These are phyloP conservation scores for Loriculus beryllinus DNA, from an alignment of 2,797 vertebrate species.

Conservation along the genomic window DNA sequence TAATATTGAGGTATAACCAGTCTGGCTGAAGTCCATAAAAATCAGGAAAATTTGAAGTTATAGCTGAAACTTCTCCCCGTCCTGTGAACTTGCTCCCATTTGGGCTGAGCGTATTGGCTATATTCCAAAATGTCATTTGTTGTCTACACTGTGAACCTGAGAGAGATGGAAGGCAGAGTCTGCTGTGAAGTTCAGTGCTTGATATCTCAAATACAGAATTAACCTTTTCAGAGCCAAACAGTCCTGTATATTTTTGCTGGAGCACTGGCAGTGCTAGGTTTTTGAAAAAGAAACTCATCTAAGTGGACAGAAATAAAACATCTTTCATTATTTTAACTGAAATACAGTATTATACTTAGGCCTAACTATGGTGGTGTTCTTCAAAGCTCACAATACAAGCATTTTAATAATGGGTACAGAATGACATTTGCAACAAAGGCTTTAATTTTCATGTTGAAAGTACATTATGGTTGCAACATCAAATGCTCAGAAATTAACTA, in stretches of 20 bases:
- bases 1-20: slow-evolving; percentile 50
- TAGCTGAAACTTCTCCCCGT: slow-evolving; percentile 19
- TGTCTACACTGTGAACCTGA: neutral
- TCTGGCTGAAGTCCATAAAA: slow-evolving; percentile 55
- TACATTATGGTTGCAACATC: neutral
- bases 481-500: neutral
- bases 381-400: neutral
- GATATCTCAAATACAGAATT: neutral
- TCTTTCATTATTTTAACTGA: neutral
- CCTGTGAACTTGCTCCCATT: neutral
- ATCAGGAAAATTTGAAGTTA: slow-evolving; percentile 49
- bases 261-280: neutral
- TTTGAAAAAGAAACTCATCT: neutral
- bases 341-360: neutral
- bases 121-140: neutral
- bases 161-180: neutral
- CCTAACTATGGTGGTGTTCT: neutral
- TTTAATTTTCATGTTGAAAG: slow-evolving; percentile 9
- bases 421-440: neutral
- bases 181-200: neutral
- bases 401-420: neutral
- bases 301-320: neutral
- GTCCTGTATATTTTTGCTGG: neutral
- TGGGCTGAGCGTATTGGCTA: neutral
- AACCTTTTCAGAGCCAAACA: neutral